Evolutionary conservation across 1,140 invertebrate genomes (phyloP).

Genomic region (Lasioglossum albipes): DNA sequence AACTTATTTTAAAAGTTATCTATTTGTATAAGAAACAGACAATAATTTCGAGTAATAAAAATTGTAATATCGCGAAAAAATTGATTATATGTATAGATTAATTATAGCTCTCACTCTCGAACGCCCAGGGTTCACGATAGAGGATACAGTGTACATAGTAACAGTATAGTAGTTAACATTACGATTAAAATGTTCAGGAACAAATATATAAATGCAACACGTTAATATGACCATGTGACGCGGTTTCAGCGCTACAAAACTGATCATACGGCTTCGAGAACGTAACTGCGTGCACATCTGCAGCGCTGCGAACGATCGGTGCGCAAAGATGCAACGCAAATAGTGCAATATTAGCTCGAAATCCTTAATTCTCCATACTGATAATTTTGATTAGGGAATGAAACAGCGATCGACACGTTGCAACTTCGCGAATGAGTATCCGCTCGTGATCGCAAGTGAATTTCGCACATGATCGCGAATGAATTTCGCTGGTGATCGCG

Average conservation of each 20-base stretch:
- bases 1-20: too few relatives aligned
- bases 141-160: conserved; percentile 43
- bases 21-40: too few relatives aligned
- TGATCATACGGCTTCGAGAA: conserved; percentile 10
- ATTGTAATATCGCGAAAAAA: too few relatives aligned
- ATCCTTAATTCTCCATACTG: background rate
- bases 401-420: background rate
- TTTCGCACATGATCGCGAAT: too few relatives aligned
- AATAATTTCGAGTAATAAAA: too few relatives aligned
- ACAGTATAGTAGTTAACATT: conserved; percentile 54
- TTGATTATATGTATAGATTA: too few relatives aligned
- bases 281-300: background rate
- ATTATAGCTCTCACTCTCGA: background rate
- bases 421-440: conserved; percentile 15
- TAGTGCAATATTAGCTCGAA: background rate
- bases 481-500: background rate
- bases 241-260: conserved; percentile 4
- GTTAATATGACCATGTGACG: conserved; percentile 36
- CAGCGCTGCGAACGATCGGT: background rate
- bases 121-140: conserved; percentile 14
- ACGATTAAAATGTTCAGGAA: conserved; percentile 62
- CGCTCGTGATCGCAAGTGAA: background rate
- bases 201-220: conserved; percentile 61
- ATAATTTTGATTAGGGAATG: background rate
- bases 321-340: conserved; percentile 17